Percentiles rank a stretch among this genome's conserved stretches.
phyloP scores from a whole-genome alignment of 2,797 vertebrate genomes.

The Melanogrammus aeglefinus region DNA sequence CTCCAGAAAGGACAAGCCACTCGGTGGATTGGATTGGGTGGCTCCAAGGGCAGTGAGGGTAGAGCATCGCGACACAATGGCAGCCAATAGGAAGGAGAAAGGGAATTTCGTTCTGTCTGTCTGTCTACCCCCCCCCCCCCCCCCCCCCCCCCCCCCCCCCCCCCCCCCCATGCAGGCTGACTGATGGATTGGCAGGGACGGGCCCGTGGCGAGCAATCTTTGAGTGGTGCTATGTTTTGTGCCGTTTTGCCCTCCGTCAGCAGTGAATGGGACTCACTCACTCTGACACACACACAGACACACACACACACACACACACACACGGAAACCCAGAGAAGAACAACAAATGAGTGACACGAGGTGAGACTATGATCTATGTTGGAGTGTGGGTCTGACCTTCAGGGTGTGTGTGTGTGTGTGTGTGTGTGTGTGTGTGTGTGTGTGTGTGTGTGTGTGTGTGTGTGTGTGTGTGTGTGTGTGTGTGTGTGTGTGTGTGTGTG shows the following conservation, averaged over 20 bases:
- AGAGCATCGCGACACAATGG: constrained; percentile 63
- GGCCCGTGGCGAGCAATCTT: constrained; percentile 47
- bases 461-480: background rate
- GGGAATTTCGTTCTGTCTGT: constrained; percentile 67
- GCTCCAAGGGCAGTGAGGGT: constrained; percentile 67
- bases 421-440: no score
- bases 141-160: no score
- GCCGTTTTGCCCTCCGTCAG: constrained; percentile 51
- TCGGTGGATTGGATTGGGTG: constrained; percentile 71
- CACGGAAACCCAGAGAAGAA: background rate
- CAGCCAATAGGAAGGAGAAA: constrained; percentile 51
- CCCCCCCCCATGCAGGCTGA: no score
- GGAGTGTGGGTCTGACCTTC: background rate
- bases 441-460: no score
- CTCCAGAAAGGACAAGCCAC: constrained; percentile 67
- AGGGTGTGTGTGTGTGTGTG: background rate
- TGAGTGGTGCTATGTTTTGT: constrained; percentile 57
- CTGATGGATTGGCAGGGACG: constrained; percentile 70
- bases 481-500: no score
- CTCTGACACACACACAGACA: constrained; percentile 18
- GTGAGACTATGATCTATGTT: background rate
- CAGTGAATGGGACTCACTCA: constrained; percentile 42
- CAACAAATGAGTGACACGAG: background rate
- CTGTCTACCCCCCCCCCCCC: constrained; percentile 1
- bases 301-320: constrained; percentile 44